Evolutionary conservation across 2,797 vertebrate genomes (phyloP).

Genomic region (Manis crassicaudata): DNA sequence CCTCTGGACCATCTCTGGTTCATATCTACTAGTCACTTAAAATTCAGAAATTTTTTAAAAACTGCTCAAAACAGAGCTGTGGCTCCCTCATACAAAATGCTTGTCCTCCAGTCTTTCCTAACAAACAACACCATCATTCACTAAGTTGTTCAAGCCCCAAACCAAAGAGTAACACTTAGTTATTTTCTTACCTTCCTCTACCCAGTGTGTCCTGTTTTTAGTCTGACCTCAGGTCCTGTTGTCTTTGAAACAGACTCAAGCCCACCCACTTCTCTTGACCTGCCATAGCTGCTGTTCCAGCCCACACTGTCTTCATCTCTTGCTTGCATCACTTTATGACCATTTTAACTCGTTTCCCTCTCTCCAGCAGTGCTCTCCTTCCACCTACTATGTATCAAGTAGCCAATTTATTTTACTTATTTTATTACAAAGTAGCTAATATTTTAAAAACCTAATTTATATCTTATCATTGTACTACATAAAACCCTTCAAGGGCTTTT

Average conservation of each 20-base stretch:
- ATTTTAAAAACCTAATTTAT: slow-evolving; percentile 53
- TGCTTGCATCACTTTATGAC: not conserved
- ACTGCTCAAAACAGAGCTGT: not conserved
- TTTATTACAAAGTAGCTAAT: slow-evolving; percentile 47
- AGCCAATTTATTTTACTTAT: slow-evolving; percentile 44
- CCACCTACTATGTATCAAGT: not conserved
- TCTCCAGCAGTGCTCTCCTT: not conserved
- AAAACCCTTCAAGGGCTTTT: slow-evolving; percentile 11
- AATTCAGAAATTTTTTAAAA: not conserved
- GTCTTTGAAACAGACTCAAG: not conserved
- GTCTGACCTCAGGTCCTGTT: not conserved
- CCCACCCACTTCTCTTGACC: not conserved
- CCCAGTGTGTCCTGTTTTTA: not conserved
- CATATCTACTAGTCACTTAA: not conserved
- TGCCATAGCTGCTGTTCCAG: not conserved
- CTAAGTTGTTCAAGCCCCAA: not conserved
- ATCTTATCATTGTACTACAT: not conserved
- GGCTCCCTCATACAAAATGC: not conserved
- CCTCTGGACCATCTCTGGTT: not conserved
- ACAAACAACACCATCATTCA: not conserved
- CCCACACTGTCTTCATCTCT: not conserved
- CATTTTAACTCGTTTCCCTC: not conserved
- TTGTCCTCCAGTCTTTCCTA: not conserved
- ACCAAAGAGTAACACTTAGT: no score
- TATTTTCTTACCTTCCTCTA: not conserved